These are phyloP conservation scores for Melanophora roralis DNA, from an alignment of 2,888 invertebrate genomes.

Conservation along the genomic window DNA sequence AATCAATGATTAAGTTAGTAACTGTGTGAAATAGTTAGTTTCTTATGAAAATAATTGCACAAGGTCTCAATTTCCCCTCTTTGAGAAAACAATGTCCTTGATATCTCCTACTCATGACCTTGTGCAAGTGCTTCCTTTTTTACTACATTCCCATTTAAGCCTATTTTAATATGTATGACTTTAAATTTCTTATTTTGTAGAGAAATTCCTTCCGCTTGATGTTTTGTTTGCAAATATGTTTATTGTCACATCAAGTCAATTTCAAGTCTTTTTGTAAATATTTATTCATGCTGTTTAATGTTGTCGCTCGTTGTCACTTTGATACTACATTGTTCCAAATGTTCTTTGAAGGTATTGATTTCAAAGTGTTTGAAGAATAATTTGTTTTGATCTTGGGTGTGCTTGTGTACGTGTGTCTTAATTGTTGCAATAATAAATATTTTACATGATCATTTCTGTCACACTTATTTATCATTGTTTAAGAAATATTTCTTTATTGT, in stretches of 20 bases:
- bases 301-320: conserved; percentile 66
- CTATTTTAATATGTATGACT: background rate
- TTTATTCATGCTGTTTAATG: conserved; percentile 34
- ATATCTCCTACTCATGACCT: conserved; percentile 32
- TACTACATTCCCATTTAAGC: background rate
- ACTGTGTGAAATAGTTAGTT: conserved; percentile 18
- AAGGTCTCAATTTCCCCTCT: conserved; percentile 41
- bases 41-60: background rate
- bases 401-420: background rate
- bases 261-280: conserved; percentile 57
- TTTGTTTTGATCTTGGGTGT: background rate
- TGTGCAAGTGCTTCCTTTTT: conserved; percentile 63
- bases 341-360: conserved; percentile 66
- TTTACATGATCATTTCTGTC: conserved; percentile 45
- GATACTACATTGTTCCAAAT: conserved; percentile 41
- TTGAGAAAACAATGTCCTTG: background rate
- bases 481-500: conserved; percentile 11
- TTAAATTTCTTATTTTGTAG: conserved; percentile 22
- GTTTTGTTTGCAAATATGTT: conserved; percentile 69
- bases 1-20: conserved; percentile 50
- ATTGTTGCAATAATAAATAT: background rate
- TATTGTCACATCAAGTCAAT: conserved; percentile 65
- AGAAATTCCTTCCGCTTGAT: conserved; percentile 58
- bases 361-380: conserved; percentile 35
- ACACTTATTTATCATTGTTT: conserved; percentile 56